A percentile compares a stretch with the other conserved stretches of the same genome.
Evolutionary conservation across 1,140 invertebrate genomes (phyloP).

Genomic region (Hetaerina americana): DNA sequence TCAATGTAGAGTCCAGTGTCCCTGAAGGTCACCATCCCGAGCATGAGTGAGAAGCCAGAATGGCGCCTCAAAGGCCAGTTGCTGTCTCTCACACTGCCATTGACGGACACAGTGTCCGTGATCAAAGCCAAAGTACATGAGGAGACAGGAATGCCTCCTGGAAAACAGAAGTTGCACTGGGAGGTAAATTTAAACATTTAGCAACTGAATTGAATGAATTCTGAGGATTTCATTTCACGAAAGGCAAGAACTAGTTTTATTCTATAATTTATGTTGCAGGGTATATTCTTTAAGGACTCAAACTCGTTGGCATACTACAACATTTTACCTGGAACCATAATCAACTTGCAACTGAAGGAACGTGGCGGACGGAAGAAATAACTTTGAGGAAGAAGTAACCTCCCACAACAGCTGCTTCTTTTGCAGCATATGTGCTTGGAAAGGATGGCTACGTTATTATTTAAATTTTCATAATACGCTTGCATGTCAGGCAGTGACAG

Average conservation of each 20-base stretch:
- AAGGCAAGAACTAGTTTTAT: not conserved
- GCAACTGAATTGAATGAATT: no score
- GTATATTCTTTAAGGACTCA: conserved; percentile 95
- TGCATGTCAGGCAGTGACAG: no score
- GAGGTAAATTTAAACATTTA: no score
- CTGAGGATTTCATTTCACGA: no score
- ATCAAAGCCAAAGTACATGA: conserved; percentile 86
- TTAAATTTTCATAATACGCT: no score
- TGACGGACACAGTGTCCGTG: conserved; percentile 66
- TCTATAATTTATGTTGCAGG: conserved; percentile 44
- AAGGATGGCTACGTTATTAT: no score
- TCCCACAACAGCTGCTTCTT: no score
- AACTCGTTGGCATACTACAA: conserved; percentile 95
- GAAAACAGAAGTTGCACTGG: conserved; percentile 91
- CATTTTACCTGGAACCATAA: conserved; percentile 62
- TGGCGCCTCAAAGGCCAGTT: conserved; percentile 94
- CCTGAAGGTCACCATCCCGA: conserved; percentile 66
- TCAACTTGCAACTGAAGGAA: conserved; percentile 90
- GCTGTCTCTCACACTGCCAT: conserved; percentile 61
- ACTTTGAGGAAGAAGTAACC: no score
- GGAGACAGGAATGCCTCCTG: conserved; percentile 81
- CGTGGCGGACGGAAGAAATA: conserved; percentile 96
- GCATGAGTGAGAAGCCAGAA: conserved; percentile 76
- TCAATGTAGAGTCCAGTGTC: conserved; percentile 47
- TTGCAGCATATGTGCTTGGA: no score